Evolutionary conservation across 2,888 invertebrate genomes (phyloP).

Genomic region (Protonemura montana): DNA sequence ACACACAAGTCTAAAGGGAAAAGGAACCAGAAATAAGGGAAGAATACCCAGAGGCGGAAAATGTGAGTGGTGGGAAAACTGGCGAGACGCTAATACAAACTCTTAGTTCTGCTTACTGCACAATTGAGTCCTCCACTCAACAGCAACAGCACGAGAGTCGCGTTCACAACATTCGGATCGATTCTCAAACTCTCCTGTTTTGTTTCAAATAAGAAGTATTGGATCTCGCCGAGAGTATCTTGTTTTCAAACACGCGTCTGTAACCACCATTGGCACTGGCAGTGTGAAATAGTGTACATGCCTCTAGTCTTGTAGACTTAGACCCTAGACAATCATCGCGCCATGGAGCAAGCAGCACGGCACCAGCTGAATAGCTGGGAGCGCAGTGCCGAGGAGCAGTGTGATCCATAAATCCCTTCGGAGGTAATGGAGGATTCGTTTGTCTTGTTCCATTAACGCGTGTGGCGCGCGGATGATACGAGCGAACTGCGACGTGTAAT

Average conservation of each 20-base stretch:
- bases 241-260: neutral
- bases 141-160: neutral
- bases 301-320: neutral
- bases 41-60: conserved; percentile 18
- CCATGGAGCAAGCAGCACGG: neutral
- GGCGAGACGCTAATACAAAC: conserved; percentile 44
- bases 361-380: neutral
- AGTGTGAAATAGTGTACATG: neutral
- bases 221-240: neutral
- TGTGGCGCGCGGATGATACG: conserved; percentile 1
- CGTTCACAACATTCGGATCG: neutral
- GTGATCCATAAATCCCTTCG: conserved; percentile 35
- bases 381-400: neutral
- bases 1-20: conserved; percentile 24
- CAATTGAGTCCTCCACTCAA: conserved; percentile 39
- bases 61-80: conserved; percentile 7
- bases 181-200: conserved; percentile 13
- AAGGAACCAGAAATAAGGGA: conserved; percentile 7
- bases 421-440: conserved; percentile 39
- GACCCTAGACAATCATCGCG: neutral
- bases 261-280: neutral
- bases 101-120: conserved; percentile 46
- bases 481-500: conserved; percentile 15
- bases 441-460: conserved; percentile 32
- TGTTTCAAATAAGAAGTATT: neutral